These are phyloP conservation scores for Papilio machaon DNA, from an alignment of 1,140 invertebrate species.

Conservation along the genomic window DNA sequence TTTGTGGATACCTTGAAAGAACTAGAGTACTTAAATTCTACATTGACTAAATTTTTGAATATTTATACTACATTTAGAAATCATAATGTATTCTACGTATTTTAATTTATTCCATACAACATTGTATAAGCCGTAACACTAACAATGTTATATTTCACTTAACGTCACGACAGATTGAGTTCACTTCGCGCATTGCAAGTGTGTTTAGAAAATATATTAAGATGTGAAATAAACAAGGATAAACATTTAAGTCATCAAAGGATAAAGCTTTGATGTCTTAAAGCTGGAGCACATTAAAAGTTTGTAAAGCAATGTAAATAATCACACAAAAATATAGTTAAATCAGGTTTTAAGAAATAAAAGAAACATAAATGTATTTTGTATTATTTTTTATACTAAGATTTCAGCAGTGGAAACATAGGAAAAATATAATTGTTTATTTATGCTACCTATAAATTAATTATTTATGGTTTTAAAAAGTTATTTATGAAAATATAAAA, in stretches of 20 bases:
- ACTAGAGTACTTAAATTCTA: neutral
- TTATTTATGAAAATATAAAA: no score
- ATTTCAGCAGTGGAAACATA: no score
- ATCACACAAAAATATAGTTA: no score
- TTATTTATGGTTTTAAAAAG: no score
- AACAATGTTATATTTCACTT: slow-evolving; percentile 12
- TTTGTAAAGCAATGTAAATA: neutral
- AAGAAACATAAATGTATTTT: no score
- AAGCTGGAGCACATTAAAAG: neutral
- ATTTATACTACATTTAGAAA: neutral
- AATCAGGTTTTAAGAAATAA: no score
- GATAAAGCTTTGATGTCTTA: slow-evolving; percentile 8
- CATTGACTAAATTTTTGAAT: neutral
- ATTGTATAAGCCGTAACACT: neutral
- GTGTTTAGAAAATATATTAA: slow-evolving; percentile 3
- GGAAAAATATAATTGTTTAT: no score
- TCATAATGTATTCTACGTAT: neutral
- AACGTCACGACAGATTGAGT: slow-evolving; percentile 9
- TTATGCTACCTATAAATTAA: no score
- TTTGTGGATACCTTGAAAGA: neutral
- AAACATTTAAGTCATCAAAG: neutral
- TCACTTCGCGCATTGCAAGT: neutral
- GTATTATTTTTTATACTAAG: no score
- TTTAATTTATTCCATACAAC: slow-evolving; percentile 3
- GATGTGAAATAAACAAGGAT: slow-evolving; percentile 18